phyloP scores from a whole-genome alignment of 2,888 invertebrate species.

The Cyclophora punctaria region DNA sequence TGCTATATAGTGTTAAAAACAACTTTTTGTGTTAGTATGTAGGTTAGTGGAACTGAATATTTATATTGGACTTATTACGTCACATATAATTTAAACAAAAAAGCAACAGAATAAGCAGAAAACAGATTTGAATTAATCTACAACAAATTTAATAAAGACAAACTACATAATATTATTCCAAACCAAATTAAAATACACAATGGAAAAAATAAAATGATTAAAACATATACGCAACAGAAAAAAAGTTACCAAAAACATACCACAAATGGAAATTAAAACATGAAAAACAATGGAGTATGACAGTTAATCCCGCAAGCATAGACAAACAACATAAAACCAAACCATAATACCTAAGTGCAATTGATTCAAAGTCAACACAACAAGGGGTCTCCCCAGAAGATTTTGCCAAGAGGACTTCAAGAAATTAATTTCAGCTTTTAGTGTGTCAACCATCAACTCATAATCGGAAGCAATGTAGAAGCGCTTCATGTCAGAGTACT shows the following conservation, averaged over 20 bases:
- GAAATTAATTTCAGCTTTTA: conserved; percentile 98
- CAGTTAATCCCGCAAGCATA: conserved; percentile 35
- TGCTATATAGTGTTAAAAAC: no score
- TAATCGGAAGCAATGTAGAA: conserved; percentile 99
- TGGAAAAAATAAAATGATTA: no score
- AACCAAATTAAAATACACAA: no score
- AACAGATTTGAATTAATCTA: no score
- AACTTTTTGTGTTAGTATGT: no score
- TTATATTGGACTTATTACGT: no score
- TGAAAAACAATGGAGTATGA: conserved; percentile 6
- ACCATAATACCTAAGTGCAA: conserved; percentile 86
- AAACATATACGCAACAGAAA: background rate
- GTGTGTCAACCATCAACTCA: conserved; percentile 97
- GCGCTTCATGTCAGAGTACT: conserved; percentile 98
- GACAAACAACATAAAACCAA: conserved; percentile 28
- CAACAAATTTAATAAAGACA: no score
- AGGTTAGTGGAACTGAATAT: no score
- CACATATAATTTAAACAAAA: no score
- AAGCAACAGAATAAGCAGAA: no score
- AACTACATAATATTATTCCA: no score
- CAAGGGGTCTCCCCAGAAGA: conserved; percentile 96
- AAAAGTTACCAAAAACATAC: background rate
- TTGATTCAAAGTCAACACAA: conserved; percentile 91
- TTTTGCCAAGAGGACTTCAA: conserved; percentile 99
- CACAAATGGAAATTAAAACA: no score